These are phyloP conservation scores for Austrofundulus limnaeus DNA, from an alignment of 2,113 vertebrate genomes.

Conservation along the genomic window DNA sequence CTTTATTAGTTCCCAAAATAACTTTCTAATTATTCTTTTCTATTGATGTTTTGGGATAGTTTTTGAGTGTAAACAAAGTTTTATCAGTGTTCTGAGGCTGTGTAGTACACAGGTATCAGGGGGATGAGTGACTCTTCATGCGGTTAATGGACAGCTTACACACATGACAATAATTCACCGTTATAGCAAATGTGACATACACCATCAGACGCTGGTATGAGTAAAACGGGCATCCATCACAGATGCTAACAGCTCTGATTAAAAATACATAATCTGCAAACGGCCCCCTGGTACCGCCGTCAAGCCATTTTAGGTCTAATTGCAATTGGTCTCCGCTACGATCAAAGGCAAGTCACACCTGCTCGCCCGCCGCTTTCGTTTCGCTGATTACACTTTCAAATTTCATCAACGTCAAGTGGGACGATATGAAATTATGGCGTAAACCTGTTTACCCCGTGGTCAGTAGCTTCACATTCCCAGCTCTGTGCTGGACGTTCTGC, in stretches of 20 bases:
- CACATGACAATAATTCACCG: constrained; percentile 48
- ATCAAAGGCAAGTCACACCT: constrained; percentile 81
- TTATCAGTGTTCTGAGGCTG: neutral
- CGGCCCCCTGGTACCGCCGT: constrained; percentile 73
- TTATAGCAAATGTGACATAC: constrained; percentile 52
- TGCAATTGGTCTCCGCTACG: constrained; percentile 81
- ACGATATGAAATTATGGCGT: constrained; percentile 74
- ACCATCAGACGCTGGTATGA: constrained; percentile 62
- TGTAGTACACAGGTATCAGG: neutral
- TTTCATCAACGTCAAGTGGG: constrained; percentile 80
- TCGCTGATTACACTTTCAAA: constrained; percentile 80
- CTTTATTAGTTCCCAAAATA: too few species aligned
- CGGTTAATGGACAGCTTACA: constrained; percentile 53
- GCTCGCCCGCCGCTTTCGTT: constrained; percentile 80
- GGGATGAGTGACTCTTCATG: constrained; percentile 26
- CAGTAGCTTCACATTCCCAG: constrained; percentile 26
- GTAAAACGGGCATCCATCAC: constrained; percentile 78
- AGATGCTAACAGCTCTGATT: constrained; percentile 83
- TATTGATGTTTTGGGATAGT: neutral
- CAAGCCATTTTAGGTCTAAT: constrained; percentile 79
- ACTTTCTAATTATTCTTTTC: too few species aligned
- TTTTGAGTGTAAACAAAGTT: neutral
- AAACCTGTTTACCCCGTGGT: constrained; percentile 72
- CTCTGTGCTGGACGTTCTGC: constrained; percentile 29
- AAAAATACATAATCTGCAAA: constrained; percentile 83